These are phyloP conservation scores for Dasypus novemcinctus DNA, from an alignment of 2,113 vertebrate species.

Conservation along the genomic window DNA sequence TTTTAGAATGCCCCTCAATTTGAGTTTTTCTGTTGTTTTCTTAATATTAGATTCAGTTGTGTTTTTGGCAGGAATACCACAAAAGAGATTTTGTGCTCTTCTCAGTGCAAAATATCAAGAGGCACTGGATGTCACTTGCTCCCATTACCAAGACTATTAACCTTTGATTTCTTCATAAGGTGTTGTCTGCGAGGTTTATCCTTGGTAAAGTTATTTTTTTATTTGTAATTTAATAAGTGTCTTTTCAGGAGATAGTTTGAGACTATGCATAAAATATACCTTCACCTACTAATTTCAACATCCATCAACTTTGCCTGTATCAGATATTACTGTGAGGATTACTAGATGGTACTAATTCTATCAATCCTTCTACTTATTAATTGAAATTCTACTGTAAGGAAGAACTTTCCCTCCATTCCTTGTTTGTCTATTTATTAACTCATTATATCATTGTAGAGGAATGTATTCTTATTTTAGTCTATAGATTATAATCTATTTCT, in stretches of 20 bases:
- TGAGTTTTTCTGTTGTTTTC: not conserved
- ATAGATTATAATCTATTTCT: not conserved
- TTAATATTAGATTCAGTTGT: constrained; percentile 26
- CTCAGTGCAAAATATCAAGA: not conserved
- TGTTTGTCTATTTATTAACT: constrained; percentile 5
- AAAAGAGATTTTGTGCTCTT: not conserved
- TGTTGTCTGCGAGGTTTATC: not conserved
- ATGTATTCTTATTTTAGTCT: not conserved
- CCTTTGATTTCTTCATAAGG: not conserved
- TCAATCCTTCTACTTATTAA: constrained; percentile 5
- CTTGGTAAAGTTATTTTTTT: not conserved
- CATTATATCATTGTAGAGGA: not conserved
- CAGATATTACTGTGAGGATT: not conserved
- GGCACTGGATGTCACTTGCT: not conserved
- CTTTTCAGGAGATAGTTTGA: constrained; percentile 21
- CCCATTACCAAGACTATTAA: not conserved
- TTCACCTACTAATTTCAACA: not conserved
- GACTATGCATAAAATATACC: not conserved
- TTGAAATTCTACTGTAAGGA: constrained; percentile 2
- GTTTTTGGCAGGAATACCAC: not conserved
- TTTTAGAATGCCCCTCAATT: not conserved
- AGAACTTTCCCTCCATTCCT: not conserved
- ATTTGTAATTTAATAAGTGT: not conserved
- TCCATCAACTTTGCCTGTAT: not conserved
- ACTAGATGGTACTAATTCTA: not conserved